A percentile compares a stretch with the other conserved stretches of the same genome.
Conservation (phyloP, 2,113 vertebrate species). For the Platysteira castanea region DNA sequence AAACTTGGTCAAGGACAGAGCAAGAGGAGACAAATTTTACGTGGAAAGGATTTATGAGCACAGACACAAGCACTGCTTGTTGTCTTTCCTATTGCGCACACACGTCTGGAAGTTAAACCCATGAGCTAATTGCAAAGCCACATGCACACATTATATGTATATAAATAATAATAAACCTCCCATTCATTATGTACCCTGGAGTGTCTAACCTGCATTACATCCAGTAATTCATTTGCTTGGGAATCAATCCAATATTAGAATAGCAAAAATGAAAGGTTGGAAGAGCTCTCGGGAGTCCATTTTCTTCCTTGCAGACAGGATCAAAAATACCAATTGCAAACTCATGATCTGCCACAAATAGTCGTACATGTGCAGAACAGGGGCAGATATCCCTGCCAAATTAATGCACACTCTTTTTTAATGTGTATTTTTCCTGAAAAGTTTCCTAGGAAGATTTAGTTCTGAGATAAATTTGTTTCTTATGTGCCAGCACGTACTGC, state of each 20-base stretch:
- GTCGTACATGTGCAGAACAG: neutral
- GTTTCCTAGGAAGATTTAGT: neutral
- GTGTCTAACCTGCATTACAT: constrained; percentile 24
- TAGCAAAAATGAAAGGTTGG: constrained; percentile 20
- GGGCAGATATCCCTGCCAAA: neutral
- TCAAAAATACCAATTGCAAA: neutral
- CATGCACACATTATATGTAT: neutral
- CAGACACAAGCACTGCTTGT: neutral
- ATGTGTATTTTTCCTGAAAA: neutral
- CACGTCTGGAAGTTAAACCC: neutral
- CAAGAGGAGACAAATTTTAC: neutral
- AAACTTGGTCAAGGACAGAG: neutral
- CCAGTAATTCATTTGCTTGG: constrained; percentile 40
- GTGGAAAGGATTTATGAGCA: neutral
- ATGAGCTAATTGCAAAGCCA: constrained; percentile 33
- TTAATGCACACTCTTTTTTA: neutral
- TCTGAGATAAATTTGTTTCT: neutral
- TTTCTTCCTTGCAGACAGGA: neutral
- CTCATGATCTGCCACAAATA: neutral
- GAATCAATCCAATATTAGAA: constrained; percentile 38
- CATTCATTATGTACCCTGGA: constrained; percentile 34
- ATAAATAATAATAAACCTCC: neutral
- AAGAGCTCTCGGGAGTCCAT: constrained; percentile 20
- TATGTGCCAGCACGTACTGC: neutral
- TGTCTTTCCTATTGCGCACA: neutral